These are phyloP conservation scores for Andrena dorsata DNA, from an alignment of 2,888 invertebrate species.

Conservation along the genomic window DNA sequence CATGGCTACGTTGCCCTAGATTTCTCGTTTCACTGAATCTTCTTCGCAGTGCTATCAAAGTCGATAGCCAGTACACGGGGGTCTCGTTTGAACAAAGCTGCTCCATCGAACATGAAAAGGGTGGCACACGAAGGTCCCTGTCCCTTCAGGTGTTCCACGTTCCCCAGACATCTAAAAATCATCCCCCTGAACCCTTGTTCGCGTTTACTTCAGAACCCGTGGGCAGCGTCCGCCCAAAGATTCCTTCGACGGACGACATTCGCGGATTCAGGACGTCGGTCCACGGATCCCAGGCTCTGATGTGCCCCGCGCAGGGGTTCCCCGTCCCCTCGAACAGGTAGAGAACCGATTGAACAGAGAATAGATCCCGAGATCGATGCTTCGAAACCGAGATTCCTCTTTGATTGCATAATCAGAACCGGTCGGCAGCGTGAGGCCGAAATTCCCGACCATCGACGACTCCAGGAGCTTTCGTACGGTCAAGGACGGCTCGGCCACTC, in stretches of 20 bases:
- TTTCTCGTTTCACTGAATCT: background rate
- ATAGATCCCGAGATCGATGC: background rate
- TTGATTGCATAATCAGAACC: constrained; percentile 84
- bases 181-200: constrained; percentile 74
- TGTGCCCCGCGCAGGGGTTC: constrained; percentile 90
- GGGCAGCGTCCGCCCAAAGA: constrained; percentile 89
- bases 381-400: constrained; percentile 17
- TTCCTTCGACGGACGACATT: constrained; percentile 88
- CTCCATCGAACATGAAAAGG: background rate
- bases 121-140: constrained; percentile 12
- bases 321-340: constrained; percentile 88
- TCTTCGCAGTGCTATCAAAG: background rate
- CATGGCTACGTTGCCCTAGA: background rate
- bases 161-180: constrained; percentile 48
- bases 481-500: constrained; percentile 85
- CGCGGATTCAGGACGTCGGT: constrained; percentile 87
- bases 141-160: constrained; percentile 88
- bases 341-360: constrained; percentile 23
- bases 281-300: constrained; percentile 86
- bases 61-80: background rate
- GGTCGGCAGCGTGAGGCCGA: constrained; percentile 87
- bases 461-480: constrained; percentile 79
- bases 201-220: constrained; percentile 87
- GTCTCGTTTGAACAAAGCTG: background rate
- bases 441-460: constrained; percentile 85